A percentile compares a stretch with the other conserved stretches of the same genome.
phyloP scores from a whole-genome alignment of 2,888 invertebrate species.

The Poecilobothrus nobilitatus region DNA sequence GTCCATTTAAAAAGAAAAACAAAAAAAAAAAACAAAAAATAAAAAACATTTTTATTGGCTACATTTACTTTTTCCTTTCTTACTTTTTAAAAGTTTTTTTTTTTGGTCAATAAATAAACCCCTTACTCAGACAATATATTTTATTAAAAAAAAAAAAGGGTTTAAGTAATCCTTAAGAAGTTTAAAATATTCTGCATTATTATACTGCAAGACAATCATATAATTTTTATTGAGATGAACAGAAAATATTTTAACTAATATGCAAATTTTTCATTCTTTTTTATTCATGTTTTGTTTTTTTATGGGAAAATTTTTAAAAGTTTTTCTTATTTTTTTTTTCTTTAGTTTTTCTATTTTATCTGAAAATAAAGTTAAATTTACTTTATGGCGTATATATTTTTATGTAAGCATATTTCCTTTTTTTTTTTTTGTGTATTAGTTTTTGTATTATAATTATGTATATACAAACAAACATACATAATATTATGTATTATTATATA shows the following conservation, averaged over 20 bases:
- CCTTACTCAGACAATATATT: too few relatives aligned
- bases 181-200: neutral
- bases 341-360: neutral
- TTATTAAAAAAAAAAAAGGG: too few relatives aligned
- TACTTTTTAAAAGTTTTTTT: too few relatives aligned
- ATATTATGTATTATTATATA: too few relatives aligned
- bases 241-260: neutral
- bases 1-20: too few relatives aligned
- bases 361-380: neutral
- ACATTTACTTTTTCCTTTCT: too few relatives aligned
- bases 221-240: conserved; percentile 2
- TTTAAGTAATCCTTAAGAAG: too few relatives aligned
- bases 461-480: neutral
- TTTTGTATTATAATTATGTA: neutral
- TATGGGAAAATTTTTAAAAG: neutral
- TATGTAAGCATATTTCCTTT: neutral
- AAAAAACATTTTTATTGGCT: too few relatives aligned
- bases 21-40: too few relatives aligned
- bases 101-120: too few relatives aligned
- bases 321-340: neutral
- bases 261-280: neutral
- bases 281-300: neutral
- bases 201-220: conserved; percentile 1
- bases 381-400: neutral
- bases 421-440: neutral